These are phyloP conservation scores for Coenonympha glycerion DNA, from an alignment of 2,888 invertebrate species.

Conservation along the genomic window DNA sequence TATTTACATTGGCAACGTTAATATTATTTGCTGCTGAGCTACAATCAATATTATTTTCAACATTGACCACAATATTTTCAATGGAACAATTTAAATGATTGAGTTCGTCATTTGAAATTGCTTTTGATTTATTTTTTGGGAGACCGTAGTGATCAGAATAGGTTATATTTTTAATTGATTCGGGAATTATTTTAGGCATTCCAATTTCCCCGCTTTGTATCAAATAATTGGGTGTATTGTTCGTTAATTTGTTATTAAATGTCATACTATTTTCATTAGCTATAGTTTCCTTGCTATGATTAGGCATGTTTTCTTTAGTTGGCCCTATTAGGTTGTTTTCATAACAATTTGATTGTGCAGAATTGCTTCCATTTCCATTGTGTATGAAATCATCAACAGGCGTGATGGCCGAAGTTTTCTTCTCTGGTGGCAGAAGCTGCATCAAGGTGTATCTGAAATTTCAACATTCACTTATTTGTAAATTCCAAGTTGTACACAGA, in stretches of 20 bases:
- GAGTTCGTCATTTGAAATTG: not conserved
- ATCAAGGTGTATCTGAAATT: constrained; percentile 28
- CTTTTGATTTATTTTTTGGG: not conserved
- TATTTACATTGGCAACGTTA: not conserved
- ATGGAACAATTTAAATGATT: too few relatives aligned
- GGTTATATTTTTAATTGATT: not conserved
- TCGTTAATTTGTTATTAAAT: not conserved
- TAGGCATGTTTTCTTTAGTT: not conserved
- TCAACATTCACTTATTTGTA: not conserved
- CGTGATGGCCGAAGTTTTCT: not conserved
- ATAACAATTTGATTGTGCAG: not conserved
- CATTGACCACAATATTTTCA: too few relatives aligned
- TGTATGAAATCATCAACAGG: not conserved
- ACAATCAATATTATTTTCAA: not conserved
- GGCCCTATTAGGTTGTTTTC: not conserved
- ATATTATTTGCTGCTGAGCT: not conserved
- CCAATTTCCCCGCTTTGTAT: not conserved
- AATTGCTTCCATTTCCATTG: not conserved
- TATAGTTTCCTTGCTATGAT: not conserved
- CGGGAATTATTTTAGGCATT: constrained; percentile 2
- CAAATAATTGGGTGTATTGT: not conserved
- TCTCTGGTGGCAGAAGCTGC: constrained; percentile 19
- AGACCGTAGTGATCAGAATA: not conserved
- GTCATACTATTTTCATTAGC: not conserved
- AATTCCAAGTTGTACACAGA: too few relatives aligned